Percentiles rank a stretch among this genome's conserved stretches.
Evolutionary conservation across 2,797 vertebrate genomes (phyloP).

Genomic region (Ctenopoma multispine): DNA sequence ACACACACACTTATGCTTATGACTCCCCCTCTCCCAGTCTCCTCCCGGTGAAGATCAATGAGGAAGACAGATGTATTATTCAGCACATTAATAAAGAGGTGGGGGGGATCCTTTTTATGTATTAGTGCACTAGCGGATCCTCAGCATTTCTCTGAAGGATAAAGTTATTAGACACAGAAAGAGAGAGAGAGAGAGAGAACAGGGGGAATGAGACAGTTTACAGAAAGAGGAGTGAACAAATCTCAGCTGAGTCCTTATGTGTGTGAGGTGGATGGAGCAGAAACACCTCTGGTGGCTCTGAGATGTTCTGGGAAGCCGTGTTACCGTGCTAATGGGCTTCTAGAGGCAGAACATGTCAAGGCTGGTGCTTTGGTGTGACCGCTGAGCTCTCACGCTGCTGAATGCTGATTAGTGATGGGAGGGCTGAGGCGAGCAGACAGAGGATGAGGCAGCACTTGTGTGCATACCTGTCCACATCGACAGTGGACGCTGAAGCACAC

Average conservation of each 20-base stretch:
- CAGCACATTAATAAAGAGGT: constrained; percentile 63
- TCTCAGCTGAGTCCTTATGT: constrained; percentile 30
- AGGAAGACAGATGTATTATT: constrained; percentile 68
- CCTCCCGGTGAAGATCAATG: constrained; percentile 66
- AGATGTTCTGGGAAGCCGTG: constrained; percentile 35
- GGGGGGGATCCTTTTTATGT: constrained; percentile 29
- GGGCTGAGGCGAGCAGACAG: constrained; percentile 17
- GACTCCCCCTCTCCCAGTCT: constrained; percentile 41
- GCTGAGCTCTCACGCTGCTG: constrained; percentile 40
- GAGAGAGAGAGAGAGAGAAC: constrained; percentile 9
- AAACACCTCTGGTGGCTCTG: constrained; percentile 21
- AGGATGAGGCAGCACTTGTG: constrained; percentile 44
- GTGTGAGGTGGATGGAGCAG: constrained; percentile 37
- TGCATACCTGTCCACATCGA: constrained; percentile 41
- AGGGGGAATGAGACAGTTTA: constrained; percentile 33
- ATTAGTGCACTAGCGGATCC: constrained; percentile 45
- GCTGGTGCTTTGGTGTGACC: constrained; percentile 60
- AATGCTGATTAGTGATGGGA: constrained; percentile 68
- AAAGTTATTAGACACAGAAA: constrained; percentile 27
- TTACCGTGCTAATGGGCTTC: constrained; percentile 54
- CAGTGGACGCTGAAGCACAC: constrained; percentile 1
- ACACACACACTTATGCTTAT: constrained; percentile 34
- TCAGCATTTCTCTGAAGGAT: constrained; percentile 46
- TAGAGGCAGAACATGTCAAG: constrained; percentile 56
- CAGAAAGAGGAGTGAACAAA: constrained; percentile 21